phyloP scores from a whole-genome alignment of 2,113 vertebrate species.

The Oostethus manadensis region DNA sequence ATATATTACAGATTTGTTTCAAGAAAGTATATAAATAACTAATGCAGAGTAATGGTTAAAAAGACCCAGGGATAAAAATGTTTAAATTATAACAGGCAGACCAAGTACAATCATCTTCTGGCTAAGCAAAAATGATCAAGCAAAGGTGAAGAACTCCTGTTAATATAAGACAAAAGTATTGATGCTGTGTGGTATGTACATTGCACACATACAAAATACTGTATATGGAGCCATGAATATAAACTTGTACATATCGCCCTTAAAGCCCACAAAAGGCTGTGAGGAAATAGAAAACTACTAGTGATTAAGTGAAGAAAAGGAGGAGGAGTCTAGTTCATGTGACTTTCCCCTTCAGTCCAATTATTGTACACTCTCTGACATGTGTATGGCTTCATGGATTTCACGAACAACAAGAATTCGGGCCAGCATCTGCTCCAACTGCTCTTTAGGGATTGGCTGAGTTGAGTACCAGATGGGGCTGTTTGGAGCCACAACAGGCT shows the following conservation, averaged over 20 bases:
- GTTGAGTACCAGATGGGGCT: slow-evolving; percentile 99
- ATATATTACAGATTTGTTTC: slow-evolving; percentile 55
- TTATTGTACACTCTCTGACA: slow-evolving; percentile 84
- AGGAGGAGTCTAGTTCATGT: slow-evolving; percentile 36
- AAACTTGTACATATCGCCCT: slow-evolving; percentile 53
- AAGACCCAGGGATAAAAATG: slow-evolving; percentile 48
- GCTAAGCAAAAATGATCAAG: slow-evolving; percentile 29
- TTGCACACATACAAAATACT: slow-evolving; percentile 28
- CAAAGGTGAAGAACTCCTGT: slow-evolving; percentile 22
- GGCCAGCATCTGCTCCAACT: slow-evolving; percentile 97
- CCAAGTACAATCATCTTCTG: slow-evolving; percentile 58
- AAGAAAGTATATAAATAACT: slow-evolving; percentile 30
- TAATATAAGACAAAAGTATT: slow-evolving; percentile 25
- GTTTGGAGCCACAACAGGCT: slow-evolving; percentile 97
- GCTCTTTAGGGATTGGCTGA: slow-evolving; percentile 93
- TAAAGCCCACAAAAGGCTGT: slow-evolving; percentile 33
- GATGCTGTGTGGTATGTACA: slow-evolving; percentile 47
- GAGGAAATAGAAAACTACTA: slow-evolving; percentile 42
- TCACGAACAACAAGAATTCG: slow-evolving; percentile 95
- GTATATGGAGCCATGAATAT: slow-evolving; percentile 34
- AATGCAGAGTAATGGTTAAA: slow-evolving; percentile 26
- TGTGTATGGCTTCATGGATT: slow-evolving; percentile 93
- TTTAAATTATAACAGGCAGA: slow-evolving; percentile 54
- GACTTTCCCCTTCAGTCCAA: slow-evolving; percentile 42
- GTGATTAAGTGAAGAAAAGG: slow-evolving; percentile 24